phyloP scores from a whole-genome alignment of 2,113 vertebrate species.

The Hystrix cristata region DNA sequence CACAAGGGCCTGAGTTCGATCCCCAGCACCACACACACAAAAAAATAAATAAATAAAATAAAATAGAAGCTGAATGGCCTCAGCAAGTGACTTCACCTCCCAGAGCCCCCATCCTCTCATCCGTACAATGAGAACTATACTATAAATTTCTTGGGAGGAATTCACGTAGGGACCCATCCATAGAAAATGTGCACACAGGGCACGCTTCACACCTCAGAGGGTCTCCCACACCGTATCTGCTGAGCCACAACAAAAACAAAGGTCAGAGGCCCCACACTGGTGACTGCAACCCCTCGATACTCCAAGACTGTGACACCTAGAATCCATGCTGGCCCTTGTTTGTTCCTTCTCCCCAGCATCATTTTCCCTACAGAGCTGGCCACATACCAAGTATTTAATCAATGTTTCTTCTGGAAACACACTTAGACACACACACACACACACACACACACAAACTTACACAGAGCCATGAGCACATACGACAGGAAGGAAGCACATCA shows the following conservation, averaged over 20 bases:
- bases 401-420: neutral
- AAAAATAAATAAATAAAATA: no score
- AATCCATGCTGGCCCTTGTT: neutral
- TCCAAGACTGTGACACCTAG: neutral
- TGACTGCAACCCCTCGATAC: fast-evolving
- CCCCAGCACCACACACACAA: no score
- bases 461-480: neutral
- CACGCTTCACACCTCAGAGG: fast-evolving
- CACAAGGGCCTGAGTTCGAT: no score
- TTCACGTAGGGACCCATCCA: fast-evolving
- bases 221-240: no score
- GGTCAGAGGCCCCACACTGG: neutral
- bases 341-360: no score
- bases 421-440: neutral
- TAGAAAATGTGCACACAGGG: neutral
- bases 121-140: neutral
- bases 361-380: neutral
- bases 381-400: neutral
- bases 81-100: no score
- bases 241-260: neutral
- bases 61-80: neutral
- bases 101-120: neutral
- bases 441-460: neutral
- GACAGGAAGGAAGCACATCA: neutral
- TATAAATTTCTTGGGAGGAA: neutral